Conservation (phyloP, 2,888 invertebrate species). For the Latheticus oryzae region DNA sequence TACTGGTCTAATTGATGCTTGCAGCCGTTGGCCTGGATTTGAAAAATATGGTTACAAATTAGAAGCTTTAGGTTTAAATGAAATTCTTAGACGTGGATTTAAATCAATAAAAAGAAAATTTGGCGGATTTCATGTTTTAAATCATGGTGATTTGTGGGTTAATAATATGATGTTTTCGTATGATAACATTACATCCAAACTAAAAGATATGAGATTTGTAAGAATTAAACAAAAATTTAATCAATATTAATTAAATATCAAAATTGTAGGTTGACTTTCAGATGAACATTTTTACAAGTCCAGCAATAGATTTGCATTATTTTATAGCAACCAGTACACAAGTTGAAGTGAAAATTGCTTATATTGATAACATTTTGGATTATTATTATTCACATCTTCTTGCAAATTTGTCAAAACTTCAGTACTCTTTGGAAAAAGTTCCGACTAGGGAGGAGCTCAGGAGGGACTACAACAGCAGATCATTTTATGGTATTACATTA, state of each 20-base stretch:
- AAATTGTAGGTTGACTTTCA: slow-evolving; percentile 67
- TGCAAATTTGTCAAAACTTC: slow-evolving; percentile 52
- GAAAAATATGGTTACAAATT: slow-evolving; percentile 64
- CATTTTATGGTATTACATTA: slow-evolving; percentile 61
- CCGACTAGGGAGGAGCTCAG: slow-evolving; percentile 57
- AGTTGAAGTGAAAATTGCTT: slow-evolving; percentile 54
- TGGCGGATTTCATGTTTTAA: slow-evolving; percentile 65
- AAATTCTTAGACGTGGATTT: slow-evolving; percentile 51
- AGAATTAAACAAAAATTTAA: no score
- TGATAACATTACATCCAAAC: slow-evolving; percentile 56
- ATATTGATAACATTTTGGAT: slow-evolving; percentile 56
- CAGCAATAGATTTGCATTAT: slow-evolving; percentile 65
- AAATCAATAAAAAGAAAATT: slow-evolving; percentile 50
- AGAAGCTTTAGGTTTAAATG: slow-evolving; percentile 55
- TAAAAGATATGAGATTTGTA: slow-evolving; percentile 60
- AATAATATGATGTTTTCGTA: slow-evolving; percentile 69
- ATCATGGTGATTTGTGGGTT: slow-evolving; percentile 69
- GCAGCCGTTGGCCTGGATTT: slow-evolving; percentile 63
- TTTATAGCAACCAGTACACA: slow-evolving; percentile 65
- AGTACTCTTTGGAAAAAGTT: slow-evolving; percentile 56
- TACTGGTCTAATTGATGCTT: slow-evolving; percentile 60
- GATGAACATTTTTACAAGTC: slow-evolving; percentile 63
- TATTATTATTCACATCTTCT: slow-evolving; percentile 58
- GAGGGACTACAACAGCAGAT: slow-evolving; percentile 55
- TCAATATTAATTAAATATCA: slow-evolving; percentile 10